Base-by-base conservation (phyloP, 2,888 invertebrate genomes). In the Epinotia bilunana region DNA sequence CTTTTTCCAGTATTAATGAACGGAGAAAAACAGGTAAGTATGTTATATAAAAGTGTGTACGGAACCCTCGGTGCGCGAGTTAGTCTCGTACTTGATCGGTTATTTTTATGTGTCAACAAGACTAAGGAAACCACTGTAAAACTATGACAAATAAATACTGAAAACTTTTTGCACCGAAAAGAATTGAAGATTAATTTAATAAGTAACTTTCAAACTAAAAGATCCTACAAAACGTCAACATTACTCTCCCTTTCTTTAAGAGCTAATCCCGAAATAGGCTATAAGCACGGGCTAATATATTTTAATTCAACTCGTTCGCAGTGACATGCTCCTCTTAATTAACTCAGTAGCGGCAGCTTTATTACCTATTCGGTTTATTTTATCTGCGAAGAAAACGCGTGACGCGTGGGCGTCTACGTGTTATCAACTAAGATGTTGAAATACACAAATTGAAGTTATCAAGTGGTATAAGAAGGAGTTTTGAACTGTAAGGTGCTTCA, bases 321-420 rank as follows among this genome's bases (percentile, higher is more conserved):
- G 78, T 71, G 73, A 77, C 77, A 83, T 82, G 83, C 83, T 83
- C 77, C 80, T 84, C 82, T 84, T 85, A 85, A 85, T 85, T 85
- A 85, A 85, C 82, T 85, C 77, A 78, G 80, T 81, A 83, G 79
- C 77, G 80, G 71, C 68, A 73, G 71, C 82, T 85, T 85, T 84
- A 85, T 84, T 84, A 80, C 82, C 81, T 65, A 72, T 72, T 72
- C 65, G 68, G 79, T 79, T 83, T 82, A 82, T 83, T 83, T 83
- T 83, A 81, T 82, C 79, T 79, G 72, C 61, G 72, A 68, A 57
- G 72, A 81, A 81, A 81, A 63, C 63, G 79, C 74, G 78, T 78
- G 81, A 78, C 75, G 79, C 78, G 67, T 77, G 78, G 64, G 72
- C 76, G 77, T 20, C 53, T 77, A 79, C 78, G 72, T 81, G 80